phyloP scores from a whole-genome alignment of 2,888 invertebrate genomes.

The Meteorus colon region DNA sequence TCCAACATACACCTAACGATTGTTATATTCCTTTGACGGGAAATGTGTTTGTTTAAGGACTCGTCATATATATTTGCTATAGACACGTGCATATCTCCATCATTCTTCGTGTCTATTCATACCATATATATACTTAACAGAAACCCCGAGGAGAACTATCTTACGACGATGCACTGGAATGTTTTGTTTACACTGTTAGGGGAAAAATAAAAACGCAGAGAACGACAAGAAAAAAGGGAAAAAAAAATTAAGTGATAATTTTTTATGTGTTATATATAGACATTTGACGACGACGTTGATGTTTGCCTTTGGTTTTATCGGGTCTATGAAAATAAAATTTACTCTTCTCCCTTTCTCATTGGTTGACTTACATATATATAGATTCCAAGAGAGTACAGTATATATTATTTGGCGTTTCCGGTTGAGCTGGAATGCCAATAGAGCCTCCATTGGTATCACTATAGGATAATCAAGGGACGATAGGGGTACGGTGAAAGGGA shows the following conservation, averaged over 20 bases:
- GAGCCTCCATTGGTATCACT: conserved; percentile 22
- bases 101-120: not conserved
- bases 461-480: conserved; percentile 29
- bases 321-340: conserved; percentile 21
- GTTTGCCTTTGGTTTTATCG: conserved; percentile 12
- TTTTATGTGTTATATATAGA: not conserved
- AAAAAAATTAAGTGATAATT: conserved; percentile 8
- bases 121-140: not conserved
- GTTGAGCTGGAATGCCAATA: conserved; percentile 35
- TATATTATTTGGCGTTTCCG: conserved; percentile 19
- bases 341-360: conserved; percentile 1
- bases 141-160: conserved; percentile 40
- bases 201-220: conserved; percentile 3
- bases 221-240: not conserved
- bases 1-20: not conserved
- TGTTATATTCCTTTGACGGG: conserved; percentile 3
- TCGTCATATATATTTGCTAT: not conserved
- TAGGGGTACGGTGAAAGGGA: not conserved
- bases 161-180: conserved; percentile 47
- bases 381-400: conserved; percentile 21
- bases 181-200: conserved; percentile 16
- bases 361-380: conserved; percentile 13
- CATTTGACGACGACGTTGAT: not conserved
- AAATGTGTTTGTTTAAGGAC: conserved; percentile 10
- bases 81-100: not conserved